Evolutionary conservation across 1,140 invertebrate genomes (phyloP).

Genomic region (Saxidomus purpurata): DNA sequence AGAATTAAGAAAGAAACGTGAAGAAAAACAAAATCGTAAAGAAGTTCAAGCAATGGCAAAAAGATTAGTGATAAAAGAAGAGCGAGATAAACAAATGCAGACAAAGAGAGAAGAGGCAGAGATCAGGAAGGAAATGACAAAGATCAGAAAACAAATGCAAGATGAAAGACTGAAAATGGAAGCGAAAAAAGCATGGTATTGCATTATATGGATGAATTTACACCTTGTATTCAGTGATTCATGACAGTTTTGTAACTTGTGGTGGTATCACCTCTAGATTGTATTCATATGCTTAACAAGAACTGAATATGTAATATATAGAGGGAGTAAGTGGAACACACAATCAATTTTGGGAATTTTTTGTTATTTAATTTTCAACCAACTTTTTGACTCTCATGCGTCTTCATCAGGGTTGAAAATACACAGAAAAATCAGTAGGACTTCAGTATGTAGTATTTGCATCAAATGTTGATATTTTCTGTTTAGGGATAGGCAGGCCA

Average conservation of each 20-base stretch:
- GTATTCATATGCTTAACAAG: too few relatives aligned
- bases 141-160: constrained; percentile 84
- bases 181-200: constrained; percentile 77
- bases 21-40: constrained; percentile 80
- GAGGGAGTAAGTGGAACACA: too few relatives aligned
- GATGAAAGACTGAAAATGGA: constrained; percentile 78
- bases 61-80: constrained; percentile 82
- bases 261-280: too few relatives aligned
- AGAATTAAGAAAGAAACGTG: constrained; percentile 76
- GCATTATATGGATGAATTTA: neutral
- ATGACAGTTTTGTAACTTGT: neutral
- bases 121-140: constrained; percentile 83
- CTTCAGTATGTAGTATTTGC: too few relatives aligned
- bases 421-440: too few relatives aligned
- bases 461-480: too few relatives aligned
- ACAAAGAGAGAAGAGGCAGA: constrained; percentile 82
- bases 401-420: too few relatives aligned
- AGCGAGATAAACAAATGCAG: constrained; percentile 78
- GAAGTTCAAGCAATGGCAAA: constrained; percentile 81
- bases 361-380: too few relatives aligned
- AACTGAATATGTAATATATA: too few relatives aligned
- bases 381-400: too few relatives aligned
- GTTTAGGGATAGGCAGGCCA: constrained; percentile 70
- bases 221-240: neutral
- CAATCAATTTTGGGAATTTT: too few relatives aligned